phyloP scores from a whole-genome alignment of 2,888 invertebrate species.

The Pheosia tremula region DNA sequence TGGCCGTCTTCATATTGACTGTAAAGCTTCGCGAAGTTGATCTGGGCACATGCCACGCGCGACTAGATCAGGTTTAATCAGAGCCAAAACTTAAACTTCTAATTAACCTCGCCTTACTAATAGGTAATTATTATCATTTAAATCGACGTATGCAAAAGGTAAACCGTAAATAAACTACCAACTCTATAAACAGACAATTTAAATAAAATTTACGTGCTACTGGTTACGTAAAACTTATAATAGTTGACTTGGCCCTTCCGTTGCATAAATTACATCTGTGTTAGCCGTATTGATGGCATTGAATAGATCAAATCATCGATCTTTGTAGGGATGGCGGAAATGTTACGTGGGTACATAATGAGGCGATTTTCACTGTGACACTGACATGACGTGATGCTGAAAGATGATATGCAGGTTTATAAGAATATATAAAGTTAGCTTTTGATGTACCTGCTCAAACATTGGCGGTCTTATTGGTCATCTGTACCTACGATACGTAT shows the following conservation, averaged over 20 bases:
- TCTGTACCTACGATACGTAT: no score
- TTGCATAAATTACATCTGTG: conserved; percentile 36
- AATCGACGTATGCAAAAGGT: not conserved
- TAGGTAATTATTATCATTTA: not conserved
- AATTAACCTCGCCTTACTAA: no score
- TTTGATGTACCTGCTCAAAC: no score
- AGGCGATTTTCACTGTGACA: conserved; percentile 53
- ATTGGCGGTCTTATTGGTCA: no score
- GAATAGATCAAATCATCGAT: conserved; percentile 56
- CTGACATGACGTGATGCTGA: conserved; percentile 46
- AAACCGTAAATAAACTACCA: not conserved
- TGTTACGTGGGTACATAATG: conserved; percentile 48
- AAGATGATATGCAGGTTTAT: conserved; percentile 1
- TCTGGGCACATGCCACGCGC: no score
- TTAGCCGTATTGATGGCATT: conserved; percentile 47
- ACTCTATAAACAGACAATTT: not conserved
- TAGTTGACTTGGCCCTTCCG: conserved; percentile 18
- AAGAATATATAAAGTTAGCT: no score
- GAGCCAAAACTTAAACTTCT: no score
- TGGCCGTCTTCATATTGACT: no score
- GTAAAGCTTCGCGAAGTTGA: no score
- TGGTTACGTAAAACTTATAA: conserved; percentile 1
- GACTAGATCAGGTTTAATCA: no score
- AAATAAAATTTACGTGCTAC: conserved; percentile 3
- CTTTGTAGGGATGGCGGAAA: conserved; percentile 50